Percentiles rank a stretch among this genome's conserved stretches.
phyloP scores from a whole-genome alignment of 2,113 vertebrate genomes.

The Ardeotis arabs region DNA sequence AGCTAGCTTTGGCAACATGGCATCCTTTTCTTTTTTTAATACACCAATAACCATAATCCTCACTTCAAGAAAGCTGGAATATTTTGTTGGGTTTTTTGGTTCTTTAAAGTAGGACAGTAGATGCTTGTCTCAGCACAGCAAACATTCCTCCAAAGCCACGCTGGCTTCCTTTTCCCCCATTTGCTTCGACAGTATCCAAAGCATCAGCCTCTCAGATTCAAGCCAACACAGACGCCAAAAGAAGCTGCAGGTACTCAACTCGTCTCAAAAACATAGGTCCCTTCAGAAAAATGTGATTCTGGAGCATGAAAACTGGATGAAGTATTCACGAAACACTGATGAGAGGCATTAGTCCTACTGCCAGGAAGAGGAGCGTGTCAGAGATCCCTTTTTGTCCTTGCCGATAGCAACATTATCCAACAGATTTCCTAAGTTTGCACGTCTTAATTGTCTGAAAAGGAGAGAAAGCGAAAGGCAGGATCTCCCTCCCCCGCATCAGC shows the following conservation, averaged over 20 bases:
- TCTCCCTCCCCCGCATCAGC: not conserved
- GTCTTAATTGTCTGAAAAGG: not conserved
- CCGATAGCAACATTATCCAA: not conserved
- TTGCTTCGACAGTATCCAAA: not conserved
- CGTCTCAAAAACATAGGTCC: not conserved
- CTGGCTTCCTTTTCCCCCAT: not conserved
- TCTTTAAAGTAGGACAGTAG: not conserved
- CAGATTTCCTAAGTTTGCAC: not conserved
- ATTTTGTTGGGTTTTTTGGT: not conserved
- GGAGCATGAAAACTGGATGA: not conserved
- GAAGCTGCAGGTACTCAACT: not conserved
- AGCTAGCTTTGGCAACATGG: not conserved
- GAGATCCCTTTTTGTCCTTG: not conserved
- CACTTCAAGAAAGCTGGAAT: not conserved
- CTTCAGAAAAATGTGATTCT: not conserved
- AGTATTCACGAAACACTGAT: not conserved
- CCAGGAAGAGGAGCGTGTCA: not conserved
- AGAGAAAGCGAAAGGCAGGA: not conserved
- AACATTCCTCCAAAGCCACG: not conserved
- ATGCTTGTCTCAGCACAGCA: not conserved
- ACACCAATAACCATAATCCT: not conserved
- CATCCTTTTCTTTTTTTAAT: not conserved
- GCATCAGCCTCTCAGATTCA: not conserved
- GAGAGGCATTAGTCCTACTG: not conserved
- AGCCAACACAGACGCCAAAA: not conserved